phyloP scores from a whole-genome alignment of 2,888 invertebrate species.

The Drosophila neoperkinsi region DNA sequence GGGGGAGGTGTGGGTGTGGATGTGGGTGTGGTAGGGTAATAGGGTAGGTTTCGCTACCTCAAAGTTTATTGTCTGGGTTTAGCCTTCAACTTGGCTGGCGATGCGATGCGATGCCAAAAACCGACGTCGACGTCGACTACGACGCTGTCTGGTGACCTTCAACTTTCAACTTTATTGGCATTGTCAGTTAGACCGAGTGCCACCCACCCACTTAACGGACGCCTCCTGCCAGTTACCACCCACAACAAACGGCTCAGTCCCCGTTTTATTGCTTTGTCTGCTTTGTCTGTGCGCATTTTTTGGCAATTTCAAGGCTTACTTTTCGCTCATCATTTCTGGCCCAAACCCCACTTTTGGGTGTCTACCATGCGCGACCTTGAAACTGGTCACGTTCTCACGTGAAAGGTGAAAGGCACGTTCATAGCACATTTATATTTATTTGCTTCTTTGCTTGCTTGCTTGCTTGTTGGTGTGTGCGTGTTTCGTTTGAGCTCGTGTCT shows the following conservation, averaged over 20 bases:
- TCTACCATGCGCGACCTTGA: constrained; percentile 78
- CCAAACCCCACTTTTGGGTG: constrained; percentile 4
- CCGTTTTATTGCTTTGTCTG: constrained; percentile 26
- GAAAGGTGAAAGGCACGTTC: constrained; percentile 76
- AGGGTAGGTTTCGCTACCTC: constrained; percentile 43
- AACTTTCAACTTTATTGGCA: constrained; percentile 82
- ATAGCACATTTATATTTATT: constrained; percentile 6
- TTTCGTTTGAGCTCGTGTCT: constrained; percentile 35
- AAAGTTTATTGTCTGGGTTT: constrained; percentile 56
- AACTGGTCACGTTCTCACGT: constrained; percentile 68
- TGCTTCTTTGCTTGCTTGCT: neutral
- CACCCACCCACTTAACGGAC: constrained; percentile 2
- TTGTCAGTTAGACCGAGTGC: constrained; percentile 61
- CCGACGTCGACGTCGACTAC: constrained; percentile 10
- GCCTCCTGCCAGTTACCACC: neutral
- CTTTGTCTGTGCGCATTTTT: constrained; percentile 67
- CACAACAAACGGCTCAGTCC: neutral
- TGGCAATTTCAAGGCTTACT: constrained; percentile 68
- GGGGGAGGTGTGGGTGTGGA: neutral
- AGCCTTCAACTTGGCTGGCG: constrained; percentile 51
- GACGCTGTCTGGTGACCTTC: constrained; percentile 82
- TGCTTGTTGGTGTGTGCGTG: constrained; percentile 9
- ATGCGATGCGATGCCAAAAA: constrained; percentile 59
- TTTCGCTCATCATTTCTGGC: constrained; percentile 17
- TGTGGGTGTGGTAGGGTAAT: neutral